Evolutionary conservation across 2,113 vertebrate genomes (phyloP), one percentile per base, ranked within the genome.

Genomic region (Pao palembangensis): DNA sequence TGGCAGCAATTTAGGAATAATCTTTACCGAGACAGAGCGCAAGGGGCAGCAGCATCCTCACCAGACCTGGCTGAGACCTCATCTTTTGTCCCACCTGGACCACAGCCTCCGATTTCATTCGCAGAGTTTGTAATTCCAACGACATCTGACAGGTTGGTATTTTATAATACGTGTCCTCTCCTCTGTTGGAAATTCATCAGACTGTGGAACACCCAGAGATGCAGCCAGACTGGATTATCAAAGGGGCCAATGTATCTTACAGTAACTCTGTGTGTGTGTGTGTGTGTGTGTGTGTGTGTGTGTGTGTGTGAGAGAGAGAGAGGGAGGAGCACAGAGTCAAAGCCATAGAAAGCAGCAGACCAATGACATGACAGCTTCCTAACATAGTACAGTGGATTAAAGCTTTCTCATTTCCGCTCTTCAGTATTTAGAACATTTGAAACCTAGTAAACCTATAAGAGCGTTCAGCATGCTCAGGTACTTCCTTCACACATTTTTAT

Each of bases 341-440:
- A 62, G 64, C 25, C 19, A 19, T 34, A 19, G 58, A 79, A 70
- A 8, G 66, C 65, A 62, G 55, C 62, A 63, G 55, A 83, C 81
- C 83, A 80, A 81, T 84, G 75, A 83, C 68, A 81, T 84, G 75
- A 83, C 68, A 61, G 53, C 64, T 51, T 73, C 78, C 72, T 67
- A 79, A 61, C 67, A 55, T 69, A 47, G 76, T 74, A 61, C 69
- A 64, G 56, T 79, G 79, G 88, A 89, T 89, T 89, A 89, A 21
- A 76, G 81, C 28, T 17, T 79, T 86, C 69, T 88, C 84, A 88
- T 89, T 89, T 88, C 86, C 86, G 81, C 79, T 79, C 69, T 67
- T 78, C n/a, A 51, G 78, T 76, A 86, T 85, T 84, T 65, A 74
- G 61, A 83, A 41, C 83, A 68, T 76, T 75, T 71, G 56, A 82